Base-by-base conservation (phyloP, 1,140 invertebrate species). In the Armadillidium nasatum region DNA sequence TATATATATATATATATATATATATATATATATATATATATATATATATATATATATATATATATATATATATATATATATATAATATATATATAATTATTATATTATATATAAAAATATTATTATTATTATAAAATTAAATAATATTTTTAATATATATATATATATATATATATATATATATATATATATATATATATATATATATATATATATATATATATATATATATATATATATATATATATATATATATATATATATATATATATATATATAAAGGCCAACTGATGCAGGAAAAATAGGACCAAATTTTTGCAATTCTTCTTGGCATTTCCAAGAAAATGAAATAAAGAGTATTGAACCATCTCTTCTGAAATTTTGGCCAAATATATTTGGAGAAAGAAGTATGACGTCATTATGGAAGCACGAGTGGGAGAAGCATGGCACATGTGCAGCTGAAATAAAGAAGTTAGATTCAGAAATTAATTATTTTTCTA, bases 351-450 rank as follows among this genome's bases (percentile, higher is more conserved):
- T 94, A 4, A 83, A 86, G 43, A 85, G 88, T 0, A 88, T 94
- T 54, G 84, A 89, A 78, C 81, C 83, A 13, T 84, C 90, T 66
- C 82, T 94, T 44, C 85, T 89, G 73, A 84, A 88, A 44, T 88
- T 87, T 70, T 94, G 93, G 93, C 88, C 88, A 0, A 91, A 93
- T 81, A 86, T 94, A 75, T 88, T 92, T 83, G 87, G 78, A 86
- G 87, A 83, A 80, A 85, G 87, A 85, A 78, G 88, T 85, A 84
- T 15, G 86, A 46, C 82, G 80, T 86, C 87, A 9, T 87, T 94
- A 9, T 94, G 93, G 93, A 86, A 89, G 77, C 92, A 95, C 77
- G 93, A 94, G 83, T 95, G 93, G 93, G 83, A 86, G 0, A 95
- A 94, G 82, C 93, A 95, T 83, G 93, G 93, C 0, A 93, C 92